Conservation (phyloP, 2,113 vertebrate species). For the Pavo muticus region DNA sequence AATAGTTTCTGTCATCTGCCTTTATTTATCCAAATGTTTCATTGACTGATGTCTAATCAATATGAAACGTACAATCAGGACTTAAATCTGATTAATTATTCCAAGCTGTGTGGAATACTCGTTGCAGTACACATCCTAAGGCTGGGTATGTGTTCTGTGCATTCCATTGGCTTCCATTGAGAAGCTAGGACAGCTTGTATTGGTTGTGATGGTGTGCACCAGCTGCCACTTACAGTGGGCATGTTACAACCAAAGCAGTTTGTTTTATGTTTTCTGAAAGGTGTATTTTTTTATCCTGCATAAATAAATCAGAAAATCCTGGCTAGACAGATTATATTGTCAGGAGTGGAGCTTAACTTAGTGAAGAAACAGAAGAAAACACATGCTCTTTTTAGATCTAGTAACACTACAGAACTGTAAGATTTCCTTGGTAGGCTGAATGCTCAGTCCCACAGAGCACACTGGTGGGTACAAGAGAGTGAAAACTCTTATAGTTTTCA, state of each 20-base stretch:
- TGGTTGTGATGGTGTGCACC: not conserved
- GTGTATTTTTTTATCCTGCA: not conserved
- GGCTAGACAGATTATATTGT: not conserved
- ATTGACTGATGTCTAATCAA: not conserved
- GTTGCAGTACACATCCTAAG: not conserved
- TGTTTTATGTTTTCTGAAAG: not conserved
- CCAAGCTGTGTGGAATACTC: not conserved
- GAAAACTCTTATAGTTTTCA: not conserved
- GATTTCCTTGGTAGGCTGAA: not conserved
- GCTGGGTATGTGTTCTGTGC: not conserved
- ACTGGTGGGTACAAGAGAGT: not conserved
- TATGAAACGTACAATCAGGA: slow-evolving; percentile 21
- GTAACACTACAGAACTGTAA: not conserved
- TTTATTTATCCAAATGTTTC: not conserved
- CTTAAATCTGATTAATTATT: slow-evolving; percentile 15
- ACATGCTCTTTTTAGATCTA: not conserved
- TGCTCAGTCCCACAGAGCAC: not conserved
- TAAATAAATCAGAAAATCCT: not conserved
- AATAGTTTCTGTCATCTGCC: slow-evolving; percentile 53
- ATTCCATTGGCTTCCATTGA: not conserved
- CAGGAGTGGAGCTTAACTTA: not conserved
- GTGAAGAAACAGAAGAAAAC: not conserved
- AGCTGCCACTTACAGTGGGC: not conserved
- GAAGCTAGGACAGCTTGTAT: not conserved
- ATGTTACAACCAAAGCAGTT: not conserved